Percentiles rank a stretch among this genome's conserved stretches.
phyloP scores from a whole-genome alignment of 2,113 vertebrate species.

The Neolamprologus variostigma region DNA sequence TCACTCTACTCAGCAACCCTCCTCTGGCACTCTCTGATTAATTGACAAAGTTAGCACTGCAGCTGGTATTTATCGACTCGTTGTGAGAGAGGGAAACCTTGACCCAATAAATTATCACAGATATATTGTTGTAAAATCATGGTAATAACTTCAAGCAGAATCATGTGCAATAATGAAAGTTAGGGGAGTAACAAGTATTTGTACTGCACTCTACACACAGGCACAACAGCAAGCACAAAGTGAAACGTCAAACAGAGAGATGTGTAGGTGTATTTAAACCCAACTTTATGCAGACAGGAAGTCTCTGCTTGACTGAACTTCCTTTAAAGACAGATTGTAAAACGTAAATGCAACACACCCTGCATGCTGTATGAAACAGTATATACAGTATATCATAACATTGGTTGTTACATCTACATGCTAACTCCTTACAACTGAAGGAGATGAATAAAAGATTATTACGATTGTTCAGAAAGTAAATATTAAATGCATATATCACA shows the following conservation, averaged over 20 bases:
- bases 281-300: not conserved
- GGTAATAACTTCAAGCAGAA: accelerated
- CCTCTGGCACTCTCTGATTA: accelerated
- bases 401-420: not conserved
- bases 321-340: not conserved
- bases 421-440: not conserved
- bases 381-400: accelerated
- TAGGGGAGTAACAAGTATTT: accelerated
- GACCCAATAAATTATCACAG: not conserved
- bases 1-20: not conserved
- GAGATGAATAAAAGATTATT: not conserved
- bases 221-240: not conserved
- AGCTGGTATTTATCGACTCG: accelerated
- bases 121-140: not conserved
- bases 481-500: not conserved
- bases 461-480: not conserved
- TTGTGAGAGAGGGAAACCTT: not conserved
- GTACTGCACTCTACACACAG: not conserved
- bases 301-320: not conserved
- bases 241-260: not conserved
- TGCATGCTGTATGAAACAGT: not conserved
- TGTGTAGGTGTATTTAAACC: not conserved
- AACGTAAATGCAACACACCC: not conserved
- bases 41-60: not conserved
- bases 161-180: accelerated